Base-by-base conservation (phyloP, 2,113 vertebrate genomes). In the Polypterus senegalus region DNA sequence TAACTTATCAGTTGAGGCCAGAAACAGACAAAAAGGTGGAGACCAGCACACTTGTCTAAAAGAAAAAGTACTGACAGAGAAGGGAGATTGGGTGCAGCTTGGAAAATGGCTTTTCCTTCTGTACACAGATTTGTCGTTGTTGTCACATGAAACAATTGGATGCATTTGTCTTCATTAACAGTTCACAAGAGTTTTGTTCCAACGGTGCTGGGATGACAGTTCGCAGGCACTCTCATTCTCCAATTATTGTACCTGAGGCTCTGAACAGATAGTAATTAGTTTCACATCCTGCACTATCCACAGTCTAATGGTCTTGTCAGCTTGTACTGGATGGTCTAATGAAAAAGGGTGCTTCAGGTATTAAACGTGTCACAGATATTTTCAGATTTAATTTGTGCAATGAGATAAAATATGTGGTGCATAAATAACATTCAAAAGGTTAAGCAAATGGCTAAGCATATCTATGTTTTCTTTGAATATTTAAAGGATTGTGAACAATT, bases 161-260 rank as follows among this genome's bases (percentile, higher is more conserved):
- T 72, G 58, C 68, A 80, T 84, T 83, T 78, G 74, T 84, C 81
- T 83, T 83, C 83, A 83, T 86, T 83, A 86, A 78, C 78, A 74
- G 76, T 71, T 67, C 71, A 69, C 66, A 75, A 66, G 71, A 66
- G 67, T 71, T 75, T 64, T 69, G 71, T 71, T 79, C 71, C 70
- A 71, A 76, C 70, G 66, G 70, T 69, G 60, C 67, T 69, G 70
- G 67, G 65, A 61, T 70, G 67, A 69, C 73, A 52, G 63, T 74
- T 75, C 66, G 61, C 68, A 65, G 69, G 62, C 70, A 48, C 69
- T 74, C 74, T 68, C 71, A 76, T 81, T 82, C 74, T 70, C 69
- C 73, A 79, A 73, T 79, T 76, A 75, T 69, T 71, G 60, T 75
- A 77, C 70, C 64, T 71, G 67, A 76, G 71, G 73, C 74, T 78